phyloP scores from a whole-genome alignment of 2,888 invertebrate genomes.

The Drosophila vallismaia region DNA sequence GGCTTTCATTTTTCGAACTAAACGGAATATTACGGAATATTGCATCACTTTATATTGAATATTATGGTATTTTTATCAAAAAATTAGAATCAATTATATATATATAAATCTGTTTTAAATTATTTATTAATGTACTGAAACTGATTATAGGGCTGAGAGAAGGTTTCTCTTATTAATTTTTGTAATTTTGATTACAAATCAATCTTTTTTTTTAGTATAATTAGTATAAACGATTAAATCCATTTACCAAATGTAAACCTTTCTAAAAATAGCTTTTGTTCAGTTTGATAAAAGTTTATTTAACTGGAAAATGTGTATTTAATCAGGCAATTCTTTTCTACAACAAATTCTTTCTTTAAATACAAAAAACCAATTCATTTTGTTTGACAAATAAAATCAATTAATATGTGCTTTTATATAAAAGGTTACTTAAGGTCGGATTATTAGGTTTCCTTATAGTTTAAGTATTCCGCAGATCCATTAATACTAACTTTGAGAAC shows the following conservation, averaged over 20 bases:
- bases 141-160: not conserved
- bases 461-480: not conserved
- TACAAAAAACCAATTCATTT: no score
- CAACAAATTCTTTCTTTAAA: no score
- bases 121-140: not conserved
- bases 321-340: no score
- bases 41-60: not conserved
- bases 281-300: no score
- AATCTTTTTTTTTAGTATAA: no score
- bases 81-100: not conserved
- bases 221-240: no score
- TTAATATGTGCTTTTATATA: no score
- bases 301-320: no score
- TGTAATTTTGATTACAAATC: not conserved
- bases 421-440: no score
- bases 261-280: no score
- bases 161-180: not conserved
- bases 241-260: no score
- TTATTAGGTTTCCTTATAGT: not conserved
- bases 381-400: no score
- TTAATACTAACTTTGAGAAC: not conserved
- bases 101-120: not conserved
- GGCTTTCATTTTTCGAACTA: not conserved
- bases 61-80: not conserved
- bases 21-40: not conserved